These are phyloP conservation scores for Lota lota DNA, from an alignment of 2,113 vertebrate species.

Conservation along the genomic window DNA sequence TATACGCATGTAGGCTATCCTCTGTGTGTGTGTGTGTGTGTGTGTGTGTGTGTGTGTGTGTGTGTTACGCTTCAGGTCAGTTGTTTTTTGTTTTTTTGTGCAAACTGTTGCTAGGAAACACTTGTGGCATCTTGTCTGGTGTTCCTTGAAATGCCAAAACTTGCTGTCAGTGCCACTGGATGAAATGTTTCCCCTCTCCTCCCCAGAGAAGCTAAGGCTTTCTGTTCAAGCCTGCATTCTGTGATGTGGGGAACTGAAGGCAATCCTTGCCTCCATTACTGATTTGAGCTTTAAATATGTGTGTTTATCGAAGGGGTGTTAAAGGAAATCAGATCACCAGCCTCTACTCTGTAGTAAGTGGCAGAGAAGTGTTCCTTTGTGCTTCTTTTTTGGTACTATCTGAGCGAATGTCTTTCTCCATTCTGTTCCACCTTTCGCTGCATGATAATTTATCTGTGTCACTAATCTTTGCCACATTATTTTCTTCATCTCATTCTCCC, in stretches of 20 bases:
- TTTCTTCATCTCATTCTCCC: not conserved
- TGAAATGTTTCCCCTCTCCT: slow-evolving; percentile 57
- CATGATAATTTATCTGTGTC: too few relatives aligned
- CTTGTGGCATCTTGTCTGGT: slow-evolving; percentile 70
- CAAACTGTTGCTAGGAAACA: slow-evolving; percentile 79
- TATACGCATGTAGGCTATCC: not conserved
- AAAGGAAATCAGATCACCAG: too few relatives aligned
- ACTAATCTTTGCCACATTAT: too few relatives aligned
- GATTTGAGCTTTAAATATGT: too few relatives aligned
- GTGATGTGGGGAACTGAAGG: not conserved
- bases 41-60: slow-evolving; percentile 4
- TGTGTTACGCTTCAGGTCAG: not conserved
- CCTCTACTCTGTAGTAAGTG: too few relatives aligned
- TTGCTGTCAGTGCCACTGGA: slow-evolving; percentile 45
- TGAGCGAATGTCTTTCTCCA: too few relatives aligned
- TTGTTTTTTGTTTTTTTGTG: slow-evolving; percentile 33
- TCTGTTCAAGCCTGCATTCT: slow-evolving; percentile 27
- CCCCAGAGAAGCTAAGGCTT: slow-evolving; percentile 33
- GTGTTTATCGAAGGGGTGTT: too few relatives aligned
- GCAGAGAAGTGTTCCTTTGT: too few relatives aligned
- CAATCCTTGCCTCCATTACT: not conserved
- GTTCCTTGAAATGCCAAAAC: slow-evolving; percentile 61
- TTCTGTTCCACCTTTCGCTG: too few relatives aligned
- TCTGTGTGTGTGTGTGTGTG: slow-evolving; percentile 2
- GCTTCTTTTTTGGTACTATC: too few relatives aligned